Percentiles rank a stretch among this genome's conserved stretches.
phyloP scores from a whole-genome alignment of 2,888 invertebrate genomes.

The Coleophora flavipennella region DNA sequence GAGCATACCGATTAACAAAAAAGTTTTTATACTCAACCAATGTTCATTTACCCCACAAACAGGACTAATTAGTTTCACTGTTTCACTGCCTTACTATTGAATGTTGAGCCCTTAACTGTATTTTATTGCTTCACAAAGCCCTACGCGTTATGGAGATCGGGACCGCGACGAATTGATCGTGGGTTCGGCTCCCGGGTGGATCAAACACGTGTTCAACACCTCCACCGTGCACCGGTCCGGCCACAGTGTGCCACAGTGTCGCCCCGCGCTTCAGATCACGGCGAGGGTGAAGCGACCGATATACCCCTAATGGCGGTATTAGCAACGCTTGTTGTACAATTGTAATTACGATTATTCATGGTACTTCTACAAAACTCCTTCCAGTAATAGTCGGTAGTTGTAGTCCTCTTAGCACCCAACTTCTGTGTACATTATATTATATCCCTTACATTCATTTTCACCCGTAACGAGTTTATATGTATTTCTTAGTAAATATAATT shows the following conservation, averaged over 20 bases:
- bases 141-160: slow-evolving; percentile 40
- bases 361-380: too few relatives aligned
- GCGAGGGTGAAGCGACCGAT: slow-evolving; percentile 35
- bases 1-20: too few relatives aligned
- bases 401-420: too few relatives aligned
- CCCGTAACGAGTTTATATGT: too few relatives aligned
- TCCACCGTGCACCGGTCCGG: slow-evolving; percentile 5
- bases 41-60: too few relatives aligned
- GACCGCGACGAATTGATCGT: slow-evolving; percentile 54
- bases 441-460: too few relatives aligned
- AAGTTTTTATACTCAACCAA: too few relatives aligned
- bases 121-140: slow-evolving; percentile 36
- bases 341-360: slow-evolving; percentile 1
- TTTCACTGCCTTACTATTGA: slow-evolving; percentile 4
- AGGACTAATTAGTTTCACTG: slow-evolving; percentile 6
- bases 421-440: too few relatives aligned
- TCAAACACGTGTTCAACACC: slow-evolving; percentile 65
- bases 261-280: slow-evolving; percentile 34
- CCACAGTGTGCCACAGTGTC: too few relatives aligned
- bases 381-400: too few relatives aligned
- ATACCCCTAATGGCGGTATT: slow-evolving; percentile 51
- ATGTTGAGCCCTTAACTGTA: slow-evolving; percentile 16
- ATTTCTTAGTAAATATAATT: too few relatives aligned
- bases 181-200: slow-evolving; percentile 20
- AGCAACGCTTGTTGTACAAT: slow-evolving; percentile 35